Evolutionary conservation across 2,888 invertebrate species (phyloP).

Genomic region (Eumacrocentrus americanus): DNA sequence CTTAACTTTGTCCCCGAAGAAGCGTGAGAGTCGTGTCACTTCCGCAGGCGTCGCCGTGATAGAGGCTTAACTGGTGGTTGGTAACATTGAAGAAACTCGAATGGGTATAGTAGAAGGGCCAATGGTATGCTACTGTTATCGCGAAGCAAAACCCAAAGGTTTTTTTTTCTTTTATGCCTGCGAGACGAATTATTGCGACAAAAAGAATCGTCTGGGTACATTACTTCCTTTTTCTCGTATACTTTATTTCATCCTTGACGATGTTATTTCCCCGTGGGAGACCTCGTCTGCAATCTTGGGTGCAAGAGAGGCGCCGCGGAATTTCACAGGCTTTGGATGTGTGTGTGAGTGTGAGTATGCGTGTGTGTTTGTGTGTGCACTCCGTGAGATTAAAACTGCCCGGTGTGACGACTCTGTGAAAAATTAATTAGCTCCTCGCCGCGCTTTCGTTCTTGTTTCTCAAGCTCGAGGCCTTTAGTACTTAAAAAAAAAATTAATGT

Average conservation of each 20-base stretch:
- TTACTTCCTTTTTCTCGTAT: not conserved
- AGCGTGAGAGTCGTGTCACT: conserved; percentile 23
- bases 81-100: conserved; percentile 11
- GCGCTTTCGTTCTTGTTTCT: not conserved
- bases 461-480: not conserved
- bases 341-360: not conserved
- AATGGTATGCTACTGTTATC: conserved; percentile 4
- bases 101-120: not conserved
- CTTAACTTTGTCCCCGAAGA: conserved; percentile 25
- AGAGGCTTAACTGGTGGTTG: conserved; percentile 16
- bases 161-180: not conserved
- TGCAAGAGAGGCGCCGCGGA: conserved; percentile 8
- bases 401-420: conserved; percentile 18
- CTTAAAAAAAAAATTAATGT: too few relatives aligned
- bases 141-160: not conserved
- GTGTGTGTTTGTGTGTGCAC: conserved; percentile 11
- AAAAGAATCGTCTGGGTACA: conserved; percentile 8
- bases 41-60: conserved; percentile 16
- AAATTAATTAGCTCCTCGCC: conserved; percentile 20
- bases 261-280: conserved; percentile 15
- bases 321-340: conserved; percentile 18
- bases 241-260: conserved; percentile 18
- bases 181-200: conserved; percentile 15
- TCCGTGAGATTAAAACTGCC: conserved; percentile 21
- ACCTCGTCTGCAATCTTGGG: conserved; percentile 24